phyloP scores from a whole-genome alignment of 2,113 vertebrate genomes.

The Ochotona curzoniae region DNA sequence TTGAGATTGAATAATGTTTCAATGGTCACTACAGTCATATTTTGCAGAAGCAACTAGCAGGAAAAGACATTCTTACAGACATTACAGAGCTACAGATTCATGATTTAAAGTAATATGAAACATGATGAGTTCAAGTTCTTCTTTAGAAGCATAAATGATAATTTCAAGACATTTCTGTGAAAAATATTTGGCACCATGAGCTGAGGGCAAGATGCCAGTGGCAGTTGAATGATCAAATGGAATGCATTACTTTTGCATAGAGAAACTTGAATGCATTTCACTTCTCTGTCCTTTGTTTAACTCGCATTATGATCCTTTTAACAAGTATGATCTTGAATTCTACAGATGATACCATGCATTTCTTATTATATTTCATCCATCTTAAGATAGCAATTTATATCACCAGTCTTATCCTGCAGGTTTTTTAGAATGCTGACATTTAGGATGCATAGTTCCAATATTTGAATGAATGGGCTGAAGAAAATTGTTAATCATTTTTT shows the following conservation, averaged over 20 bases:
- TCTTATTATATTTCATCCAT: not conserved
- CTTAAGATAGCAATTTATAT: not conserved
- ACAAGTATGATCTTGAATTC: not conserved
- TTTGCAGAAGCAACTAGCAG: not conserved
- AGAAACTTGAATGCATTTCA: not conserved
- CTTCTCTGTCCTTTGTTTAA: not conserved
- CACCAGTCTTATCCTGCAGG: not conserved
- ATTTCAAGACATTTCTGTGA: slow-evolving; percentile 16
- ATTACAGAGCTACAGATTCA: rapidly evolving
- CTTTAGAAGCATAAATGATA: not conserved
- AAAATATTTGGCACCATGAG: not conserved
- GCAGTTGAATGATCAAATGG: not conserved
- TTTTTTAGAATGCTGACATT: slow-evolving; percentile 22
- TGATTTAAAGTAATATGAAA: not conserved
- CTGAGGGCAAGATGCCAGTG: not conserved
- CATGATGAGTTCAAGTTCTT: not conserved
- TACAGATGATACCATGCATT: not conserved
- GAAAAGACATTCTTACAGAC: not conserved
- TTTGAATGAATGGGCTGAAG: slow-evolving; percentile 17
- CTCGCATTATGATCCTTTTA: not conserved
- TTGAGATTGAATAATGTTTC: not conserved
- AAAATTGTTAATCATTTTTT: not conserved
- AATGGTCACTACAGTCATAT: not conserved
- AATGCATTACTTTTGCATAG: not conserved
- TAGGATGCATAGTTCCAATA: slow-evolving; percentile 9